Base-by-base conservation (phyloP, 2,113 vertebrate species). In the Neomonachus schauinslandi region DNA sequence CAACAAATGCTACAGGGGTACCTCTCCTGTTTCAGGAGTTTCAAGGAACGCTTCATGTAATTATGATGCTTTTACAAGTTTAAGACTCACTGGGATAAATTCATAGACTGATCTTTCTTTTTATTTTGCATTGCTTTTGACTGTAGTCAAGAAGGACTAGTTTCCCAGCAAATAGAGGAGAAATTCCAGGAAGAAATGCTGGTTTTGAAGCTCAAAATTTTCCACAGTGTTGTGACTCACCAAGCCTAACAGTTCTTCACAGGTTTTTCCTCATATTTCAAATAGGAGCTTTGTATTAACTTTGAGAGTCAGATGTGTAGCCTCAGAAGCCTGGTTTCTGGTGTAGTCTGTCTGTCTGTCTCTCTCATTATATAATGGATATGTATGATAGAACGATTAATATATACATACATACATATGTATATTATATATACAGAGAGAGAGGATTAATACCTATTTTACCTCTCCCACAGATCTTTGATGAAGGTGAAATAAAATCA, bases 401-500 rank as follows among this genome's bases (percentile, higher is more conserved):
- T 46, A 76, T 76, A n/a, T 46, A 8, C 16, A 12, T 88, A 22
- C 80, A 9, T 6, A 4, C 19, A 85, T 95, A 31, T 28, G 42
- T 46, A 46, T 51, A 63, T 13, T 49, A 67, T 12, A 28, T 65
- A 76, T 33, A 16, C 5, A 63, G 31, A 67, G 65, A 33, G 31
- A 33, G 31, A 69, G 14, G 15, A 59, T 81, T 82, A 87, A 90
- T 80, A 49, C 2, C n/a, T 77, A 55, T 82, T 89, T 87, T 76
- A 80, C 71, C 59, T 88, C 16, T 72, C 26, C 59, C 16, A 55
- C 12, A 31, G 12, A 24, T 86, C 91, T 67, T 63, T 67, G 63
- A 57, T 61, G 26, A 92, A 87, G 26, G 59, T 57, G 15, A 72
- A 96, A 83, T 92, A 86, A 89, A 95, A 92, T 74, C 6, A 2